These are phyloP conservation scores for Ephydatia muelleri DNA, from an alignment of 37 sponge, comb jelly and placozoan species.

Conservation along the genomic window DNA sequence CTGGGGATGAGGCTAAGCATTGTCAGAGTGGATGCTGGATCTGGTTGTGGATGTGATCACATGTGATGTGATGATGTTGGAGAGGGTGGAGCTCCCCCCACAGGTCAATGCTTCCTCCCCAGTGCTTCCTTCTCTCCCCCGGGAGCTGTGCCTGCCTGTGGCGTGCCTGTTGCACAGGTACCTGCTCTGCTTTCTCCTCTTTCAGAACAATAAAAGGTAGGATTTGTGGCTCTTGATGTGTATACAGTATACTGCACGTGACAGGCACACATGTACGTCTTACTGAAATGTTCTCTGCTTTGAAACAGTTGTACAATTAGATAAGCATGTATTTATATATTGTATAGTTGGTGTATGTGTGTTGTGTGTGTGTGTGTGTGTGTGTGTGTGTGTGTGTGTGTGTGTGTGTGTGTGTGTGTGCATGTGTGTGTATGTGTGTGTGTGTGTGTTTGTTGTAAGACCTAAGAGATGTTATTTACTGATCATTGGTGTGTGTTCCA, in stretches of 20 bases:
- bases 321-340: neutral
- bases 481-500: no score
- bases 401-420: slow-evolving; percentile 9
- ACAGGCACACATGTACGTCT: no score
- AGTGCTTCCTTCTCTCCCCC: slow-evolving; percentile 38
- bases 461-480: no score
- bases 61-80: slow-evolving; percentile 5
- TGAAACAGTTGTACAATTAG: neutral
- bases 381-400: neutral
- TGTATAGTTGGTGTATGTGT: no score
- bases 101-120: neutral
- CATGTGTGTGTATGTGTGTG: no score
- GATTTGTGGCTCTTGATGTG: neutral
- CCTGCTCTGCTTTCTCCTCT: slow-evolving; percentile 67
- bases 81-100: slow-evolving; percentile 14
- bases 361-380: neutral
- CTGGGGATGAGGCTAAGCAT: no score
- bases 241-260: no score
- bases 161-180: slow-evolving; percentile 70
- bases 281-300: no score
- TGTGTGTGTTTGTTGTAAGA: no score
- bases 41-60: slow-evolving; percentile 79
- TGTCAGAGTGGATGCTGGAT: slow-evolving; percentile 54
- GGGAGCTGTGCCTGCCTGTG: slow-evolving; percentile 63
- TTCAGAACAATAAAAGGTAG: slow-evolving; percentile 80